These are phyloP conservation scores for Apogon hyalosoma DNA, from an alignment of 2,797 vertebrate species.

Conservation along the genomic window DNA sequence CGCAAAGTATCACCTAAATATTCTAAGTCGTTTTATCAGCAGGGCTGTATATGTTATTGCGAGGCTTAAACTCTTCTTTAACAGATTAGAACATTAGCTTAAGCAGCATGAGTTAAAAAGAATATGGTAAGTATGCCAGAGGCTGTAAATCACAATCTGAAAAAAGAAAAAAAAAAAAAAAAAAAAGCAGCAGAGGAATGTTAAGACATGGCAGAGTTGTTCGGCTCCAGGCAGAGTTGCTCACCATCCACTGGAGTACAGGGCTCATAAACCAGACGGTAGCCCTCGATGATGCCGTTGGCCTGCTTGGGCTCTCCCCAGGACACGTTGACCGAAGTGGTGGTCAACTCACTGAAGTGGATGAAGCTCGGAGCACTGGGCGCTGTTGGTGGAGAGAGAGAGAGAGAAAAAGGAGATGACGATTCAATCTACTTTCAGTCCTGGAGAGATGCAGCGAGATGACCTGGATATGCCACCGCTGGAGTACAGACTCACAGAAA, in stretches of 20 bases:
- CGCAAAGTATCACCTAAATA: slow-evolving; percentile 60
- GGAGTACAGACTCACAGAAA: neutral
- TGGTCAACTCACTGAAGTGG: slow-evolving; percentile 96
- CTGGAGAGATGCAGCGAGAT: neutral
- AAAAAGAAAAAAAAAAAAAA: too few relatives aligned
- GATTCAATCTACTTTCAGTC: slow-evolving; percentile 6
- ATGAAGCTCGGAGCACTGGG: slow-evolving; percentile 93
- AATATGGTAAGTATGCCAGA: slow-evolving; percentile 47
- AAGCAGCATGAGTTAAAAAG: slow-evolving; percentile 64
- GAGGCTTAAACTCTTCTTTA: slow-evolving; percentile 66
- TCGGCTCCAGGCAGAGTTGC: slow-evolving; percentile 70
- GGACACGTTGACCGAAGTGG: slow-evolving; percentile 96
- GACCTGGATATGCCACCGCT: neutral
- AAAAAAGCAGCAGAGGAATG: slow-evolving; percentile 66
- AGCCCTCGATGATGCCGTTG: slow-evolving; percentile 94
- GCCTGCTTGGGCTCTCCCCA: slow-evolving; percentile 94
- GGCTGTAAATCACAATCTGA: slow-evolving; percentile 69
- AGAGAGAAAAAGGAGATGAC: slow-evolving; percentile 15
- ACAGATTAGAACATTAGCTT: slow-evolving; percentile 70
- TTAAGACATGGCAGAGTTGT: slow-evolving; percentile 50
- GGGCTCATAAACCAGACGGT: slow-evolving; percentile 94
- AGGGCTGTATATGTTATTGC: slow-evolving; percentile 52
- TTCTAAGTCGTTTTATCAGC: slow-evolving; percentile 59
- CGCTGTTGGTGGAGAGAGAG: slow-evolving; percentile 77
- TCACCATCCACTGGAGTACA: slow-evolving; percentile 94